phyloP scores from a whole-genome alignment of 2,888 invertebrate genomes.

The Hirtodrosophila confusa region DNA sequence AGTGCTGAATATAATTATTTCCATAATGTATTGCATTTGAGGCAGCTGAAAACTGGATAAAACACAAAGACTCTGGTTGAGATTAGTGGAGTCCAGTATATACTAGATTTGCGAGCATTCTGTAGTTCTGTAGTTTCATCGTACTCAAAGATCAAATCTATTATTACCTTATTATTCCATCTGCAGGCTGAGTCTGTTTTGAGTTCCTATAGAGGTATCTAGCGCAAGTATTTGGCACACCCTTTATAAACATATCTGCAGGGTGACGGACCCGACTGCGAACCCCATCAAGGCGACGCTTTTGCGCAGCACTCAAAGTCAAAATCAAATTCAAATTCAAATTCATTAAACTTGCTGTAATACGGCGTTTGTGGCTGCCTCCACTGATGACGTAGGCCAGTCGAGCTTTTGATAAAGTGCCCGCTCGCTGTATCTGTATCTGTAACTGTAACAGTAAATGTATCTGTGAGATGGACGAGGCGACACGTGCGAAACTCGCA shows the following conservation, averaged over 20 bases:
- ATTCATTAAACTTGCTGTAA: conserved; percentile 60
- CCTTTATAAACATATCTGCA: neutral
- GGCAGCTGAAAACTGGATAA: too few species aligned
- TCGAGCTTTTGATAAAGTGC: conserved; percentile 20
- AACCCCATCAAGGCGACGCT: conserved; percentile 50
- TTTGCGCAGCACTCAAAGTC: conserved; percentile 67
- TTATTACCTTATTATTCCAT: too few species aligned
- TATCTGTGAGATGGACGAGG: conserved; percentile 26
- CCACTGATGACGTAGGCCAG: conserved; percentile 52
- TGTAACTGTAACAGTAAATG: conserved; percentile 3
- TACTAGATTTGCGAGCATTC: too few species aligned
- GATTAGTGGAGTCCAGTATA: too few species aligned
- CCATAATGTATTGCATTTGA: too few species aligned
- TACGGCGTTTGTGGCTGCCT: conserved; percentile 20
- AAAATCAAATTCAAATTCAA: conserved; percentile 58
- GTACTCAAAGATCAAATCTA: too few species aligned
- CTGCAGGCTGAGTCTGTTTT: too few species aligned
- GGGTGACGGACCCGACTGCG: conserved; percentile 16
- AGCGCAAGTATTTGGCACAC: too few species aligned
- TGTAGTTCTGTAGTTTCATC: too few species aligned
- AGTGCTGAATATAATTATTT: too few species aligned
- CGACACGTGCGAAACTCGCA: conserved; percentile 46
- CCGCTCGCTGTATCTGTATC: conserved; percentile 12
- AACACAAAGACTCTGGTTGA: too few species aligned
- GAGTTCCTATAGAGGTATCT: too few species aligned